Conservation (phyloP, 1,140 invertebrate species). For the Ridgeia piscesae region DNA sequence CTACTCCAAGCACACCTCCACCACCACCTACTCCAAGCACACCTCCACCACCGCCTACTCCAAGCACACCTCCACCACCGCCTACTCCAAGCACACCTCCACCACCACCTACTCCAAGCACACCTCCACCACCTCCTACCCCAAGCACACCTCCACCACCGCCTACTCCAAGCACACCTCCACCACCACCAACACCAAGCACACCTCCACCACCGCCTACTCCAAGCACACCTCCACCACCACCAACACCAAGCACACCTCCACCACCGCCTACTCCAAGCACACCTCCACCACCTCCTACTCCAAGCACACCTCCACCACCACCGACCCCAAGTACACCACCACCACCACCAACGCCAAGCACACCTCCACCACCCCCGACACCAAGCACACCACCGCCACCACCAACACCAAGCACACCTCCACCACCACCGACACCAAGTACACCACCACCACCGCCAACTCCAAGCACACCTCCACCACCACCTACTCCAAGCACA, state of each 20-base stretch:
- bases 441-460: no score
- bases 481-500: no score
- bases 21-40: background rate
- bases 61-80: background rate
- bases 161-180: no score
- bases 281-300: no score
- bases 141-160: background rate
- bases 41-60: no score
- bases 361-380: background rate
- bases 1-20: background rate
- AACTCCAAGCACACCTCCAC: no score
- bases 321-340: background rate
- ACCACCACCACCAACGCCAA: background rate
- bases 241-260: background rate
- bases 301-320: background rate
- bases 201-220: no score
- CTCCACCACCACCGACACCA: no score
- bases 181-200: background rate
- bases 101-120: background rate
- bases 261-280: background rate
- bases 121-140: no score
- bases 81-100: background rate
- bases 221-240: no score
- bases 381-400: background rate
- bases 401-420: background rate